These are phyloP conservation scores for Mactra quadrangularis DNA, from an alignment of 1,140 invertebrate species.

Conservation along the genomic window DNA sequence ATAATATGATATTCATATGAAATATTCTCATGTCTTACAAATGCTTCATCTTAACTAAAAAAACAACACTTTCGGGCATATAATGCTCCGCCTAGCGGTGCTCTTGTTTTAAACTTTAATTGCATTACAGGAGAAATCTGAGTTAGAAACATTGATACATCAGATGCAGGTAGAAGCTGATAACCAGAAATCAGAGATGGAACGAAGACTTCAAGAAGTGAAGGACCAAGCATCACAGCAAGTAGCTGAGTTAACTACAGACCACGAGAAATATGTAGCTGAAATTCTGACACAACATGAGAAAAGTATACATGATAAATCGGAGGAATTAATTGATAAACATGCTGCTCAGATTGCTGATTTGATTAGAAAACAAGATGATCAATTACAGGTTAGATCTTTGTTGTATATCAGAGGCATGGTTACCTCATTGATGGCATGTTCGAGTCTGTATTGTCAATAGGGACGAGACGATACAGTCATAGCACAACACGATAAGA, in stretches of 20 bases:
- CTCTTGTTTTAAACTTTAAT: background rate
- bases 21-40: too few relatives aligned
- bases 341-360: slow-evolving; percentile 71
- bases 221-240: slow-evolving; percentile 64
- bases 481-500: too few relatives aligned
- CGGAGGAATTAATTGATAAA: slow-evolving; percentile 67
- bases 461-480: too few relatives aligned
- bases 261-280: slow-evolving; percentile 58
- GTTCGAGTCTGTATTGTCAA: too few relatives aligned
- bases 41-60: too few relatives aligned
- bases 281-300: slow-evolving; percentile 61
- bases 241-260: slow-evolving; percentile 57
- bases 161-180: slow-evolving; percentile 66
- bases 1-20: too few relatives aligned
- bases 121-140: slow-evolving; percentile 67
- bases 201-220: slow-evolving; percentile 49
- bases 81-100: too few relatives aligned
- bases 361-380: slow-evolving; percentile 69
- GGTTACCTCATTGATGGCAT: too few relatives aligned
- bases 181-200: slow-evolving; percentile 47
- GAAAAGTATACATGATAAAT: slow-evolving; percentile 63
- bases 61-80: too few relatives aligned
- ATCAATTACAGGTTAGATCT: slow-evolving; percentile 63
- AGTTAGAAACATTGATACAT: slow-evolving; percentile 66
- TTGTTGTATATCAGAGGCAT: background rate